Evolutionary conservation across 2,888 invertebrate species (phyloP).

Genomic region (Pristionchus entomophagus): DNA sequence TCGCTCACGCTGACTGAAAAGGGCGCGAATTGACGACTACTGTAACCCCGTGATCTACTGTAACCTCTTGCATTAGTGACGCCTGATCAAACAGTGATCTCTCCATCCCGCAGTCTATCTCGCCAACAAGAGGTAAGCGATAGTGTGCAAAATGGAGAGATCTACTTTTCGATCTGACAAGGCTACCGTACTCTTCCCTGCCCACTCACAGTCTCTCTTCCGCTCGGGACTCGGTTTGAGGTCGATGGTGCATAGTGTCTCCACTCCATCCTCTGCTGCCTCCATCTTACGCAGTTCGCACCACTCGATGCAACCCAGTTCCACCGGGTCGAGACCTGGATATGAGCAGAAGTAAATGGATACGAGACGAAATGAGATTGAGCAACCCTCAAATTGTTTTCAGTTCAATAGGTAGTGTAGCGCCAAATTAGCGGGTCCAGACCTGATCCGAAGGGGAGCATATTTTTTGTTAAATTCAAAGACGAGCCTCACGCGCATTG

Average conservation of each 20-base stretch:
- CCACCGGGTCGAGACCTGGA: conserved; percentile 52
- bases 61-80: too few species aligned
- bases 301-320: conserved; percentile 70
- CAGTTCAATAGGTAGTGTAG: background rate
- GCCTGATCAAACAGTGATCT: too few species aligned
- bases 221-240: conserved; percentile 72
- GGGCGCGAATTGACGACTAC: background rate
- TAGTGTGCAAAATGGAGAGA: too few species aligned
- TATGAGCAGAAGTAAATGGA: background rate
- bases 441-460: background rate
- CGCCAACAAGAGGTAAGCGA: too few species aligned
- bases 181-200: background rate
- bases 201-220: conserved; percentile 68
- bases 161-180: too few species aligned
- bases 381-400: background rate
- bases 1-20: conserved; percentile 71
- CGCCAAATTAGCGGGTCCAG: background rate
- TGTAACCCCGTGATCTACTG: background rate
- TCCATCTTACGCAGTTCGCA: conserved; percentile 66
- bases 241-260: conserved; percentile 70
- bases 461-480: background rate
- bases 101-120: too few species aligned
- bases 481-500: too few species aligned
- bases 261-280: conserved; percentile 69
- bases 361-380: background rate